Evolutionary conservation across 1,140 invertebrate species (phyloP).

Genomic region (Drosophila novamexicana): DNA sequence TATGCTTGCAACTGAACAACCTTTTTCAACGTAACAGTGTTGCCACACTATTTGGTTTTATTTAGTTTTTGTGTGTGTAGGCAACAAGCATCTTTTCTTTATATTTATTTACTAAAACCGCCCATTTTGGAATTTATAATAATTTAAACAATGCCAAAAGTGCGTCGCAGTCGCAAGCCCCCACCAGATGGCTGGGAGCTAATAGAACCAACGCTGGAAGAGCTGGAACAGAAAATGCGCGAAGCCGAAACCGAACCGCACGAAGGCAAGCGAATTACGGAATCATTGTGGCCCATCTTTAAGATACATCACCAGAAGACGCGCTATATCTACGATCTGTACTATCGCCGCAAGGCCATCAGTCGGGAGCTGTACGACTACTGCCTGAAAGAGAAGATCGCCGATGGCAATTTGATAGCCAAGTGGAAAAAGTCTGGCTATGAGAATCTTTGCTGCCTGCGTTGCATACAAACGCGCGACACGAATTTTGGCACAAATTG

Average conservation of each 20-base stretch:
- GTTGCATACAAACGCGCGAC: constrained; percentile 99
- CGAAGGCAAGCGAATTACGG: constrained; percentile 99
- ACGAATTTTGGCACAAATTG: constrained; percentile 99
- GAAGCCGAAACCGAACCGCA: constrained; percentile 99
- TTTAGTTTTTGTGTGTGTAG: not conserved
- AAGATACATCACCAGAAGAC: constrained; percentile 99
- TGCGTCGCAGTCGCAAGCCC: constrained; percentile 94
- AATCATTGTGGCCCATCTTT: constrained; percentile 99
- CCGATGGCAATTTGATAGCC: constrained; percentile 98
- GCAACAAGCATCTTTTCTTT: not conserved
- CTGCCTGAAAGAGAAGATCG: constrained; percentile 98
- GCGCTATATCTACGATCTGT: constrained; percentile 98
- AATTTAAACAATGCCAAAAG: constrained; percentile 93
- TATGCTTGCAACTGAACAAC: not conserved
- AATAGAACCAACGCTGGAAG: constrained; percentile 99
- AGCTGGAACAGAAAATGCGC: constrained; percentile 99
- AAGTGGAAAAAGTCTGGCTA: constrained; percentile 99
- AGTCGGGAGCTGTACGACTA: constrained; percentile 98
- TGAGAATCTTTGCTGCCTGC: constrained; percentile 99
- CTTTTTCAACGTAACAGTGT: not conserved
- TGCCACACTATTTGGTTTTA: constrained; percentile 3
- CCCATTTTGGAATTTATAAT: not conserved
- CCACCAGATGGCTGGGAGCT: constrained; percentile 99
- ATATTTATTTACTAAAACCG: not conserved
- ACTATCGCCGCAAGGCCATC: constrained; percentile 98